Evolutionary conservation across 2,797 vertebrate genomes (phyloP), one percentile per base, ranked within the genome.

Genomic region (Aselliscus stoliczkanus): DNA sequence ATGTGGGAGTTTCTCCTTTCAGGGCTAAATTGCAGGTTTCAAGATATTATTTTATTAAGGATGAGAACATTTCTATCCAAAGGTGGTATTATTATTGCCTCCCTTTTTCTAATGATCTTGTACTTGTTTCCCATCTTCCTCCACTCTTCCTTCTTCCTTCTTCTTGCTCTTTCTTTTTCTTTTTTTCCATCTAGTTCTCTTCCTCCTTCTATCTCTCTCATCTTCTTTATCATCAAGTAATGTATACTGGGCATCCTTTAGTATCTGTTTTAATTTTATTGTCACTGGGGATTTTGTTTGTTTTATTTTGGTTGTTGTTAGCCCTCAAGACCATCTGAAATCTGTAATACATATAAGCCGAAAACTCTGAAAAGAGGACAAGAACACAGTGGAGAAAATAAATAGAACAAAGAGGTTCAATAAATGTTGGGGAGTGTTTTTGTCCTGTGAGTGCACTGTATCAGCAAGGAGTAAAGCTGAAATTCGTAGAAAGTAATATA

Each of bases 321-420:
- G 42, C 29, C 80, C 42, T 94, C 72, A 87, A 92, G 79, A 88
- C 47, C 90, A 34, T 54, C 54, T 80, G 80, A 92, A 92, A 72
- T 92, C 70, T 84, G 21, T 83, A 80, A 80, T 17, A 37, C 93
- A 64, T 67, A 42, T 95, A 90, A 81, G 62, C 77, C 92, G 69
- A 54, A 94, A 86, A 86, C 70, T 93, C 76, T 92, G 47, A 58
- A 93, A 93, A 87, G 76, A 95, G 11, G 47, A 92, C 34, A 94
- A 86, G 64, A 87, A n/a, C 18, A 72, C n/a, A 90, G 15, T 62
- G 62, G 60, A 80, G 81, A 93, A 91, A 88, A 92, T 80, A 70
- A 67, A 77, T 80, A 90, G 54, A 58, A 84, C 67, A 82, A 77
- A 96, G 89, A 83, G 12, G 27, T 95, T 76, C 72, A 83, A 31